A percentile compares a stretch with the other conserved stretches of the same genome.
These are phyloP conservation scores for Platanista minor DNA, from an alignment of 2,113 vertebrate species.

Conservation along the genomic window DNA sequence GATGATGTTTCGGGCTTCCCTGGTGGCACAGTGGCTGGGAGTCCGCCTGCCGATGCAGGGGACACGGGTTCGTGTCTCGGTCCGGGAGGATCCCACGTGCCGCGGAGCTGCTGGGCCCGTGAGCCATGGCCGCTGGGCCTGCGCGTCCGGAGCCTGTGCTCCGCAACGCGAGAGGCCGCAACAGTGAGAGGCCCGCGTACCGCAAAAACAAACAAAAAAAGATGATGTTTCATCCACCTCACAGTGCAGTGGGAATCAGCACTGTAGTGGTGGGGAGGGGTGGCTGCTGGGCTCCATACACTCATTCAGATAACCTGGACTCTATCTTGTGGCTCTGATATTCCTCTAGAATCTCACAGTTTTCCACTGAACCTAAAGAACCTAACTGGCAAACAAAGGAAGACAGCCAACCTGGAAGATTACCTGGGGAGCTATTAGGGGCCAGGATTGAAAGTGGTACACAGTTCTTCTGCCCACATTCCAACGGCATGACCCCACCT, in stretches of 20 bases:
- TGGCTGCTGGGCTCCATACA: neutral
- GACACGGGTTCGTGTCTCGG: too few relatives aligned
- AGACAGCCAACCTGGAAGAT: neutral
- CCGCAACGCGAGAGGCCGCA: too few relatives aligned
- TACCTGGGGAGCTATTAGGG: neutral
- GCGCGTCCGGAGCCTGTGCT: too few relatives aligned
- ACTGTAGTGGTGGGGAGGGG: neutral
- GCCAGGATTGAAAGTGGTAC: neutral
- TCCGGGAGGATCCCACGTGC: too few relatives aligned
- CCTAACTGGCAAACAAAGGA: neutral
- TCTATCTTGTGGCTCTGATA: neutral
- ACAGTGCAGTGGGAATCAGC: neutral
- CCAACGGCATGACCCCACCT: neutral
- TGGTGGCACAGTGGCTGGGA: too few relatives aligned
- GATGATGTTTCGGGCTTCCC: neutral
- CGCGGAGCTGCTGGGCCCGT: too few relatives aligned
- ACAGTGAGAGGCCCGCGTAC: too few relatives aligned
- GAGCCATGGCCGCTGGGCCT: too few relatives aligned
- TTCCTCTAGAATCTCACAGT: neutral
- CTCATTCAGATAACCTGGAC: neutral
- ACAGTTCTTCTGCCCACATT: neutral
- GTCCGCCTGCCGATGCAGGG: too few relatives aligned
- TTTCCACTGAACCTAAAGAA: neutral
- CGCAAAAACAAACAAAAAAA: too few relatives aligned
- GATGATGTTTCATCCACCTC: neutral